A percentile compares a stretch with the other conserved stretches of the same genome.
These are phyloP conservation scores for Sycophila sp. DNA, from an alignment of 1,140 invertebrate genomes.

Conservation along the genomic window DNA sequence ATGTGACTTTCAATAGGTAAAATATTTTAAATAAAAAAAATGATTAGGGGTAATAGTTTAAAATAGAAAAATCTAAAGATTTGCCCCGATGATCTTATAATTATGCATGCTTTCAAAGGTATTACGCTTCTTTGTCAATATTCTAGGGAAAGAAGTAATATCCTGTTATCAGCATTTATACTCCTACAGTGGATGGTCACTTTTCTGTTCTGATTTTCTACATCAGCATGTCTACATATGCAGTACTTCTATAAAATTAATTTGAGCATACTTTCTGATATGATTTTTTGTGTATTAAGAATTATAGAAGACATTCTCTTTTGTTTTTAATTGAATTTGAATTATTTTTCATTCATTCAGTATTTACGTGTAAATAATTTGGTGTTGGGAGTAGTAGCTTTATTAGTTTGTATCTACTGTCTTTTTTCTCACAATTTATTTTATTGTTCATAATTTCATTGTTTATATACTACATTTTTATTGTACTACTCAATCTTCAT, in stretches of 20 bases:
- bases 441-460: slow-evolving; percentile 7
- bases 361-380: too few relatives aligned
- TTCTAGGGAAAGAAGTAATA: slow-evolving; percentile 65
- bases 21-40: too few relatives aligned
- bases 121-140: slow-evolving; percentile 57
- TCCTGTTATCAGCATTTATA: slow-evolving; percentile 55
- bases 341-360: background rate
- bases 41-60: too few relatives aligned
- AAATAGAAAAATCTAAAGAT: too few relatives aligned
- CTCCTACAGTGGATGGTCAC: slow-evolving; percentile 50
- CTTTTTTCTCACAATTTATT: too few relatives aligned
- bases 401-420: too few relatives aligned
- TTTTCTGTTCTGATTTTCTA: slow-evolving; percentile 46
- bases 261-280: background rate
- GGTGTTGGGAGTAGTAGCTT: slow-evolving; percentile 29
- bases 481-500: too few relatives aligned
- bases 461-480: background rate
- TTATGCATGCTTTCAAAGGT: slow-evolving; percentile 54
- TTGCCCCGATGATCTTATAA: slow-evolving; percentile 17
- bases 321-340: background rate
- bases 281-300: too few relatives aligned
- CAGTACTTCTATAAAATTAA: slow-evolving; percentile 15
- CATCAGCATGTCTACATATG: slow-evolving; percentile 58
- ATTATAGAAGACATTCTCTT: background rate
- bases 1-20: too few relatives aligned